A percentile compares a stretch with the other conserved stretches of the same genome.
These are phyloP conservation scores for Centroberyx gerrardi DNA, from an alignment of 2,797 vertebrate species.

Conservation along the genomic window DNA sequence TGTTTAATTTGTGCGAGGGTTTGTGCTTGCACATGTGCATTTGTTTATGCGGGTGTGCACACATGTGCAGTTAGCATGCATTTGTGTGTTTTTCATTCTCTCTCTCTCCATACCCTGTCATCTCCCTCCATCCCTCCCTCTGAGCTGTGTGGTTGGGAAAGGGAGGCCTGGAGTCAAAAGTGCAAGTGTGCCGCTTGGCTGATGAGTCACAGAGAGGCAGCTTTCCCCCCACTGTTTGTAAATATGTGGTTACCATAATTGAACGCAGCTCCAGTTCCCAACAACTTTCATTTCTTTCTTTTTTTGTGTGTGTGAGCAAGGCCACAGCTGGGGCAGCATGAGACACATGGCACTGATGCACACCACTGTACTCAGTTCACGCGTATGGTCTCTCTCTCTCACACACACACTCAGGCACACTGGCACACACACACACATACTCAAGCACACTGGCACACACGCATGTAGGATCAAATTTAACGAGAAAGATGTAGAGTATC, in stretches of 20 bases:
- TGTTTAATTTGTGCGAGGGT: constrained; percentile 67
- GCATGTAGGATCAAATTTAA: constrained; percentile 30
- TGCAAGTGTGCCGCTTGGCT: constrained; percentile 81
- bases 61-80: constrained; percentile 60
- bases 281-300: constrained; percentile 80
- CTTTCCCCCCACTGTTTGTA: constrained; percentile 81
- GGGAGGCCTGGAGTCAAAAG: constrained; percentile 80
- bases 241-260: constrained; percentile 86
- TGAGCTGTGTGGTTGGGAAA: constrained; percentile 60
- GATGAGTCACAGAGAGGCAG: constrained; percentile 82
- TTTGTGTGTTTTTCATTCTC: constrained; percentile 62
- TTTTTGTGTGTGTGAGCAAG: constrained; percentile 22
- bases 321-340: constrained; percentile 63
- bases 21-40: constrained; percentile 71
- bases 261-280: constrained; percentile 81
- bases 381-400: constrained; percentile 12
- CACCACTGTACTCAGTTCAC: constrained; percentile 24
- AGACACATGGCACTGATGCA: constrained; percentile 55
- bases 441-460: constrained; percentile 24
- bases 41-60: constrained; percentile 73
- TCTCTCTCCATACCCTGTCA: constrained; percentile 77
- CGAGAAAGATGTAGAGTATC: constrained; percentile 30
- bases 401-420: constrained; percentile 28
- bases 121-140: constrained; percentile 48
- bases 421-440: constrained; percentile 35